Conservation (phyloP, 2,113 vertebrate genomes). For the Prionailurus bengalensis region DNA sequence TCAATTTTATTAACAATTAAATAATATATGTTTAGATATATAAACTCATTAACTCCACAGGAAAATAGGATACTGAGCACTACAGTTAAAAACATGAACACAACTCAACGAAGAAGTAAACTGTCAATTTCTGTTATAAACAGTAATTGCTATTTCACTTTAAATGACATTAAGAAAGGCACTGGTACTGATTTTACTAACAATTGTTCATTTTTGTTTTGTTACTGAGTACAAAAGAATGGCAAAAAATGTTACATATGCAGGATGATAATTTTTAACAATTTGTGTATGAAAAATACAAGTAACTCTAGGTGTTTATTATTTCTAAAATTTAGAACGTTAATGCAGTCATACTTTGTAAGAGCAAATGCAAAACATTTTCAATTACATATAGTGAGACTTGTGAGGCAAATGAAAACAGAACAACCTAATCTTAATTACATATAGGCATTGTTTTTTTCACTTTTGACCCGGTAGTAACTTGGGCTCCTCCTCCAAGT, state of each 20-base stretch:
- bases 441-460: background rate
- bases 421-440: background rate
- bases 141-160: conserved; percentile 63
- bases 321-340: conserved; percentile 46
- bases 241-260: background rate
- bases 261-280: background rate
- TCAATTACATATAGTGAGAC: background rate
- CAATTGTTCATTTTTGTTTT: conserved; percentile 24
- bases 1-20: conserved; percentile 44
- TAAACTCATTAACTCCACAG: conserved; percentile 26
- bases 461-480: background rate
- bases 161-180: conserved; percentile 62
- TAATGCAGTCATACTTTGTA: background rate
- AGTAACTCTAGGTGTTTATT: background rate
- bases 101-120: conserved; percentile 39
- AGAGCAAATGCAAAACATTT: background rate
- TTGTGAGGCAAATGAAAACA: background rate
- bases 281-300: background rate
- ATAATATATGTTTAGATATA: background rate
- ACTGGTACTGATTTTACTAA: conserved; percentile 21
- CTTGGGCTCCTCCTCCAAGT: background rate
- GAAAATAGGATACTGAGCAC: background rate
- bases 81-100: conserved; percentile 47
- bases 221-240: conserved; percentile 22
- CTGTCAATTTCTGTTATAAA: conserved; percentile 24